Base-by-base conservation (phyloP, 2,888 invertebrate genomes). In the Brenthis hecate region DNA sequence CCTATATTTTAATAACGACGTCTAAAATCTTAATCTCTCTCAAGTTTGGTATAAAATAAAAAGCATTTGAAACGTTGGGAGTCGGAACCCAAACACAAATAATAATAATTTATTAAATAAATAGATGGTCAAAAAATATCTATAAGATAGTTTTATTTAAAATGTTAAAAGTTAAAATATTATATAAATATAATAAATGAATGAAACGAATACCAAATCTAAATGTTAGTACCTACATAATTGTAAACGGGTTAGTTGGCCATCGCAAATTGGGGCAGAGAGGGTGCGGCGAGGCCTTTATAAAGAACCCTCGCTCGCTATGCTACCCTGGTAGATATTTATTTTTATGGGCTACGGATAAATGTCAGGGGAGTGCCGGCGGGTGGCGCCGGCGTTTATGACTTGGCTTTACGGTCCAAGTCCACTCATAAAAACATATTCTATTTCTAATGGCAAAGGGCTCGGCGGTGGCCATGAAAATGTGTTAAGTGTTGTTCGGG, bases 291-390 rank as follows among this genome's bases (percentile, higher is more conserved):
- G 85, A 85, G 87, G 89, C 91, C 88, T 91, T 89, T 91, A 81
- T 81, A 80, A 82, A 83, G 80, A 84, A 81, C 88, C 87, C 85
- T 83, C 79, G 76, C 81, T 74, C 73, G 80, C 81, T 77, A 87
- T 91, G 88, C 78, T 87, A 78, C 85, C 88, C 91, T 89, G 84
- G 90, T 91, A 87, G 85, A 86, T 87, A 88, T 90, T 89, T 91
- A 89, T 91, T 92, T 92, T 92, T 92, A 92, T 90, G 91, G 89
- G 86, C 86, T 86, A 83, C 84, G 88, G 86, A 85, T 87, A 92
- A 91, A 91, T 91, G 91, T 84, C 91, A 90, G 85, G 90, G 90
- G 91, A 85, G 91, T 86, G 91, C 84, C 82, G 79, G 85, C 82
- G 86, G 86, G 87, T 82, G 86, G 85, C 85, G 80, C 81, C 82